Evolutionary conservation across 2,888 invertebrate species (phyloP), one percentile per base, ranked within the genome.

Genomic region (Therioaphis trifolii): DNA sequence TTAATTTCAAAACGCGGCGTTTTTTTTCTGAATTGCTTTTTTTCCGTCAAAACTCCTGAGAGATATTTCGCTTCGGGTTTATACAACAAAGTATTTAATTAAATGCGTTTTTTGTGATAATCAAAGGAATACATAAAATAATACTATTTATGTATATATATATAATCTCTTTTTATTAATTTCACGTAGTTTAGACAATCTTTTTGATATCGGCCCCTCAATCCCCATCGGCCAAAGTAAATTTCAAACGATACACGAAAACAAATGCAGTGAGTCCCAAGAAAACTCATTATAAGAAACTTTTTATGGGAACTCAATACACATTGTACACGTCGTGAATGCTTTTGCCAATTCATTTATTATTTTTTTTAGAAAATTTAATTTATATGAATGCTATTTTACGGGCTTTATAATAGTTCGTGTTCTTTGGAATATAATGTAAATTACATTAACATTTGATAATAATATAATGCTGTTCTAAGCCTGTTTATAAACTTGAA

Each of bases 231-330:
- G 11, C 27, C 35, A 35, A 35, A 40, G n/a, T 35, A 61, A 52
- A 74, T 43, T 63, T 74, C 35, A 49, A 63, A 82, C 35, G 35
- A 24, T 49, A 49, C 14, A 52, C 35, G 74, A 71, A 63, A 78
- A 78, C 40, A 55, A 78, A 78, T 27, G 9, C 27, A 21, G 35
- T 15, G 71, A 74, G 66, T 74, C 29, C 74, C 35, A 24, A 35
- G 61, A 82, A 82, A 74, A 74, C 72, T 72, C 82, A 74, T 80
- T 80, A 71, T 52, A 52, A 74, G 40, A 74, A 82, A 82, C 49
- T 74, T 61, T 79, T 49, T 46, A 49, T 72, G 1, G n/a, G 27
- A 55, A 72, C 14, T 15, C 71, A 58, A 80, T 63, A 79, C 27
- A 79, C 52, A 18, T 7, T 35, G 21, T 35, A n/a, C 35, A 80